phyloP scores from a whole-genome alignment of 2,888 invertebrate genomes.

The Drosophila monieri region DNA sequence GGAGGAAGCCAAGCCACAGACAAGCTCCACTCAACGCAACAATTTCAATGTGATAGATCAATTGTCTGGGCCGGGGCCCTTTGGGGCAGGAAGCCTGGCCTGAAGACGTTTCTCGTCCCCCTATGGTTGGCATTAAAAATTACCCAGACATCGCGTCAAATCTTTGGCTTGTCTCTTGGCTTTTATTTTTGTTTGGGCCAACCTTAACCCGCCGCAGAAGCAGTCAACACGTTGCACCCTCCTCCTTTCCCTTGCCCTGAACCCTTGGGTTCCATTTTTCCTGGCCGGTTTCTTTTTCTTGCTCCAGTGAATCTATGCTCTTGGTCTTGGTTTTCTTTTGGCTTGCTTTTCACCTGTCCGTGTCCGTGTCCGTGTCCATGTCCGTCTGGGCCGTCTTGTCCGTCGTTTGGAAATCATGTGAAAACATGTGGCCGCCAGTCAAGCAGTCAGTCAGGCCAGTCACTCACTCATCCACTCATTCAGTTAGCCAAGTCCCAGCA shows the following conservation, averaged over 20 bases:
- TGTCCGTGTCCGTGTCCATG: constrained; percentile 18
- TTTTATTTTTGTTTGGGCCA: constrained; percentile 5
- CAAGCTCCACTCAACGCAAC: constrained; percentile 26
- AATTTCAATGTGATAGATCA: constrained; percentile 42
- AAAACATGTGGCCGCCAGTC: constrained; percentile 77
- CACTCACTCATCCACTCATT: constrained; percentile 61
- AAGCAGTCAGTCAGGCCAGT: constrained; percentile 63
- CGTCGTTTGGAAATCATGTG: constrained; percentile 79
- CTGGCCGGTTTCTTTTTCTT: constrained; percentile 55
- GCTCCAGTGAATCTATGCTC: constrained; percentile 73
- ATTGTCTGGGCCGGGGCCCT: constrained; percentile 32
- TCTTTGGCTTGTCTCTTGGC: constrained; percentile 44
- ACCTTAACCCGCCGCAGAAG: constrained; percentile 10
- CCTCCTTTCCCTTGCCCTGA: not conserved
- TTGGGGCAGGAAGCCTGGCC: constrained; percentile 38
- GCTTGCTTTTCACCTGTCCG: constrained; percentile 74
- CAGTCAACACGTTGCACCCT: constrained; percentile 22
- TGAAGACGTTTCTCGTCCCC: constrained; percentile 45
- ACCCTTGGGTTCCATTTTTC: constrained; percentile 25
- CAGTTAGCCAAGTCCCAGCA: constrained; percentile 71
- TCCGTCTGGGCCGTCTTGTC: constrained; percentile 1
- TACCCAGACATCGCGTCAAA: constrained; percentile 68
- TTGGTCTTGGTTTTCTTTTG: constrained; percentile 51
- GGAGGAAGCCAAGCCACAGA: constrained; percentile 12
- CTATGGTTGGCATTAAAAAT: constrained; percentile 53